These are phyloP conservation scores for Pseudorasbora parva DNA, from an alignment of 2,113 vertebrate species.

Conservation along the genomic window DNA sequence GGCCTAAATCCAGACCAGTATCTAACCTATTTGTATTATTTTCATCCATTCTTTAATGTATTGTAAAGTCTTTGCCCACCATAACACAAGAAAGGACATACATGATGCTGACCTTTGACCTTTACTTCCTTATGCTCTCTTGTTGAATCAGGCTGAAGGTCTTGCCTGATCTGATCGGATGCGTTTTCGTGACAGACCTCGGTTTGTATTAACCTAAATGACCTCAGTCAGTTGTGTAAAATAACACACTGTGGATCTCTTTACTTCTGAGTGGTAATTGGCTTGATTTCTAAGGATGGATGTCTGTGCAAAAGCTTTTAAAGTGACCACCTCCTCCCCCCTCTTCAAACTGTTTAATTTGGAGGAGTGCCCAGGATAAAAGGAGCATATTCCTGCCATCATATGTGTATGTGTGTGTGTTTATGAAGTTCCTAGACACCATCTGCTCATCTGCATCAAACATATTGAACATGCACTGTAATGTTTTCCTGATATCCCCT, in stretches of 20 bases:
- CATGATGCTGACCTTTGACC: background rate
- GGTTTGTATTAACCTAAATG: background rate
- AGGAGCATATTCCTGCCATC: constrained; percentile 1
- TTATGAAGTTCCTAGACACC: constrained; percentile 13
- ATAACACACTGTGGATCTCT: background rate
- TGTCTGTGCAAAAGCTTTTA: constrained; percentile 19
- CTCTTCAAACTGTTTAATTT: constrained; percentile 16
- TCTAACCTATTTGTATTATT: background rate
- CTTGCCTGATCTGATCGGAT: background rate
- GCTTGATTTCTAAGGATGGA: constrained; percentile 1
- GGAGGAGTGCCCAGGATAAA: constrained; percentile 13
- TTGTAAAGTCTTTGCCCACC: background rate
- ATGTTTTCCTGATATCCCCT: background rate
- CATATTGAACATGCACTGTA: background rate
- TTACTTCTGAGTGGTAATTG: constrained; percentile 2
- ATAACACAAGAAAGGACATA: background rate
- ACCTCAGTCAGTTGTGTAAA: constrained; percentile 5
- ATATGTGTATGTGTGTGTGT: background rate
- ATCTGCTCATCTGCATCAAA: constrained; percentile 14
- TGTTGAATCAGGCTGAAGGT: background rate
- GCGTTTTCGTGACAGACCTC: background rate
- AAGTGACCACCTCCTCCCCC: constrained; percentile 6
- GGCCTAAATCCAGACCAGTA: background rate
- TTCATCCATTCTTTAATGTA: background rate
- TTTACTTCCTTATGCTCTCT: background rate